A percentile compares a stretch with the other conserved stretches of the same genome.
These are phyloP conservation scores for Riparia riparia DNA, from an alignment of 2,113 vertebrate genomes.

Conservation along the genomic window DNA sequence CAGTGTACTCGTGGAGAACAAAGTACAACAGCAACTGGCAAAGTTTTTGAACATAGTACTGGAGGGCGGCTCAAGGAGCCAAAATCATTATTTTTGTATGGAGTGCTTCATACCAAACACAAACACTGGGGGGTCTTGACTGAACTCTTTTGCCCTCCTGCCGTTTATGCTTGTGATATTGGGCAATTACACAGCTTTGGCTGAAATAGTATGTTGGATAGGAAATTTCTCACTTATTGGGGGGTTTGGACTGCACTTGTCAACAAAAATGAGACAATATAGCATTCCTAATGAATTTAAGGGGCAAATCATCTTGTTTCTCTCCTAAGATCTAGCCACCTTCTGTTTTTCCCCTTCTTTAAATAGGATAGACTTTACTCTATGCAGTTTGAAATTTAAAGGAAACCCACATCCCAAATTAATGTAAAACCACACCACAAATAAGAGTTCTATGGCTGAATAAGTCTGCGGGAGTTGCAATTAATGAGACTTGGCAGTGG, in stretches of 20 bases:
- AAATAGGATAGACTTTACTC: not conserved
- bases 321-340: not conserved
- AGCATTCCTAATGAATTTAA: conserved; percentile 40
- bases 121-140: conserved; percentile 64
- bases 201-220: conserved; percentile 13
- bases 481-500: conserved; percentile 73
- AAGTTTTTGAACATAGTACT: conserved; percentile 59
- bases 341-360: not conserved
- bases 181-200: conserved; percentile 65
- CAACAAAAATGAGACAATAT: conserved; percentile 14
- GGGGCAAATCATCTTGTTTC: not conserved
- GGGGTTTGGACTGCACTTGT: conserved; percentile 1
- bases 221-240: conserved; percentile 50
- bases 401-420: conserved; percentile 47
- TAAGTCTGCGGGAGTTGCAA: conserved; percentile 65
- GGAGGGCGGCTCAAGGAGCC: conserved; percentile 49
- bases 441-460: conserved; percentile 49
- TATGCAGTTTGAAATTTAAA: conserved; percentile 36
- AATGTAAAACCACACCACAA: conserved; percentile 59
- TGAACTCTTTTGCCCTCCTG: conserved; percentile 64
- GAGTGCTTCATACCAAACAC: conserved; percentile 70
- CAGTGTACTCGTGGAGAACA: conserved; percentile 35
- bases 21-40: conserved; percentile 60
- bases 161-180: conserved; percentile 55
- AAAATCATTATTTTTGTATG: conserved; percentile 75